Conservation (phyloP, 2,113 vertebrate genomes). For the Clarias macrocephalus region DNA sequence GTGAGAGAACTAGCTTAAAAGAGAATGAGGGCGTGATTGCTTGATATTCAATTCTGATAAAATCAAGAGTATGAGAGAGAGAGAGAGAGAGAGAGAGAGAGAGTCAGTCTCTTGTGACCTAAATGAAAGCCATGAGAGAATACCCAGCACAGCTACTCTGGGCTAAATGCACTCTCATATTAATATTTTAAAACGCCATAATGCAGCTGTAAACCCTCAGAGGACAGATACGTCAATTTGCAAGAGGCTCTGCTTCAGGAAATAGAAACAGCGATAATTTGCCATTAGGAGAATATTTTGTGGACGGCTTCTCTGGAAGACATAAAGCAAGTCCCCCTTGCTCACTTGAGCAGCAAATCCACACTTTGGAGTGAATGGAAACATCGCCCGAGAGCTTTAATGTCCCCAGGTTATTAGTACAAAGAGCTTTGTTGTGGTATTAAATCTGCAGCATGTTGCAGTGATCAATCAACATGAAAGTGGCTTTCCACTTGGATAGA, state of each 20-base stretch:
- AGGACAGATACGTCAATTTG: slow-evolving; percentile 98
- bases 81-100: slow-evolving; percentile 27
- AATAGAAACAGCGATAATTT: slow-evolving; percentile 91
- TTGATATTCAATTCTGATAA: slow-evolving; percentile 23
- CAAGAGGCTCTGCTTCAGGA: slow-evolving; percentile 87
- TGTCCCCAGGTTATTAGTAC: slow-evolving; percentile 85
- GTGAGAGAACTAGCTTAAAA: background rate
- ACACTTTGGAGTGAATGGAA: slow-evolving; percentile 85
- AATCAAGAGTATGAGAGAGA: slow-evolving; percentile 16
- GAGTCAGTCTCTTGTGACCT: slow-evolving; percentile 91
- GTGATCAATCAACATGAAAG: slow-evolving; percentile 90
- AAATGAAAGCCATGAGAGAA: slow-evolving; percentile 88
- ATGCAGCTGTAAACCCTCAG: slow-evolving; percentile 91
- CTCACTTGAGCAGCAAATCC: slow-evolving; percentile 90
- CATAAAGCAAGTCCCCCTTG: slow-evolving; percentile 84
- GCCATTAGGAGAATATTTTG: slow-evolving; percentile 91
- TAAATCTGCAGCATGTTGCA: slow-evolving; percentile 83
- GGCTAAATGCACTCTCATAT: slow-evolving; percentile 99
- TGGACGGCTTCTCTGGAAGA: slow-evolving; percentile 81
- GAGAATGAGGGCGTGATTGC: slow-evolving; percentile 3
- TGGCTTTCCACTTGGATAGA: slow-evolving; percentile 75
- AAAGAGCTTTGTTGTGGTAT: slow-evolving; percentile 89
- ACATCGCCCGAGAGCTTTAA: slow-evolving; percentile 81
- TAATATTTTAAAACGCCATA: slow-evolving; percentile 99
- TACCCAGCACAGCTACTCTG: slow-evolving; percentile 87